These are phyloP conservation scores for Palythoa grandis DNA, from an alignment of 92 coral and sea anemone genomes.

Conservation along the genomic window DNA sequence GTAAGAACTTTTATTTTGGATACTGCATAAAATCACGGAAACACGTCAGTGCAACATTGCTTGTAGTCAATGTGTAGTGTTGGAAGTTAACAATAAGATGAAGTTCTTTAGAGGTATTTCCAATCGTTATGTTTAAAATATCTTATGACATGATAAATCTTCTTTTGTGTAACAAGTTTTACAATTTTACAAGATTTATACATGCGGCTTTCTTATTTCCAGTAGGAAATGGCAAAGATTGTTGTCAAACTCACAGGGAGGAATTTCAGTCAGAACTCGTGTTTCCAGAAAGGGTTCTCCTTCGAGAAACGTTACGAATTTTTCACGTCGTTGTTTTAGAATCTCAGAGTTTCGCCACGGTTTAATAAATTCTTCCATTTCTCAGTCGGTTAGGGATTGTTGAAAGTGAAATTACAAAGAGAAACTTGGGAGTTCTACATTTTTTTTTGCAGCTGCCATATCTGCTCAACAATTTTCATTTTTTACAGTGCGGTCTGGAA, in stretches of 20 bases:
- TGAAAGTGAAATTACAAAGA: not conserved
- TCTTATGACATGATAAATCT: too few species aligned
- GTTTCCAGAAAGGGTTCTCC: conserved; percentile 31
- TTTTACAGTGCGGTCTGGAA: too few species aligned
- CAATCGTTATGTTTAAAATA: too few species aligned
- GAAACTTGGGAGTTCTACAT: not conserved
- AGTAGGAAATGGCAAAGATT: not conserved
- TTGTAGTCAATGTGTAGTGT: too few species aligned
- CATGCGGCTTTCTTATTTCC: not conserved
- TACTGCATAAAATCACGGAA: too few species aligned
- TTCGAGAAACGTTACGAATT: conserved; percentile 43
- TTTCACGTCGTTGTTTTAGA: not conserved
- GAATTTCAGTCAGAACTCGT: conserved; percentile 21
- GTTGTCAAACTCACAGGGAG: conserved; percentile 32
- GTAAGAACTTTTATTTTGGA: too few species aligned
- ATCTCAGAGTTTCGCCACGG: not conserved
- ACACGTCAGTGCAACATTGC: too few species aligned
- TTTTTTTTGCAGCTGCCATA: not conserved
- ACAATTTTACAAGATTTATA: too few species aligned
- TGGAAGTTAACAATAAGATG: too few species aligned
- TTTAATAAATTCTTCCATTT: not conserved
- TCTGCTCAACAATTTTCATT: not conserved
- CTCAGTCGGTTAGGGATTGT: not conserved
- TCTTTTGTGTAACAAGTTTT: too few species aligned
- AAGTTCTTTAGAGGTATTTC: too few species aligned